A percentile compares a stretch with the other conserved stretches of the same genome.
phyloP scores from a whole-genome alignment of 2,888 invertebrate genomes.

The Laothoe populi region DNA sequence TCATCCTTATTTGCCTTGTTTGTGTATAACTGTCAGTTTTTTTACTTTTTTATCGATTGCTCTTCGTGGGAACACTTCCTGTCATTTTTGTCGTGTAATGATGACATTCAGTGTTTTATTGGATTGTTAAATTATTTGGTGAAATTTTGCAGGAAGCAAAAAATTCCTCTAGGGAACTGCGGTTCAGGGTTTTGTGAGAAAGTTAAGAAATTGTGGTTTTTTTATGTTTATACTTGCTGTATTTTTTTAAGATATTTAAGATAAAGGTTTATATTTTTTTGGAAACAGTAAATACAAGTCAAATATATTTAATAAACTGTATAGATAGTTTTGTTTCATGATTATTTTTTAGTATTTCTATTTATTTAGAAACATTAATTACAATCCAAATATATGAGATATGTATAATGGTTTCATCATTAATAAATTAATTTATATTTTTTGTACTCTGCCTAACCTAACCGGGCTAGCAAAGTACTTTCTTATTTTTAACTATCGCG shows the following conservation, averaged over 20 bases:
- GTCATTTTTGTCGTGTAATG: slow-evolving; percentile 57
- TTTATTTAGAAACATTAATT: no score
- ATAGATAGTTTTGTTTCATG: no score
- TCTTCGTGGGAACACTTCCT: slow-evolving; percentile 67
- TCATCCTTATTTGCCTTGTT: slow-evolving; percentile 55
- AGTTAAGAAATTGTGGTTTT: not conserved
- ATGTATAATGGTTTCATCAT: no score
- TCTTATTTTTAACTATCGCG: no score
- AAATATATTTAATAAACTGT: not conserved
- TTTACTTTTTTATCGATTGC: slow-evolving; percentile 73
- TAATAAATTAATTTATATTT: no score
- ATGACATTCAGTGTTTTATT: slow-evolving; percentile 71
- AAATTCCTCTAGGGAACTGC: slow-evolving; percentile 4
- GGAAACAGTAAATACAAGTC: no score
- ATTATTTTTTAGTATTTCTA: no score
- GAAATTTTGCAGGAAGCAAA: slow-evolving; percentile 44
- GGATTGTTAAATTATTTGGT: slow-evolving; percentile 40
- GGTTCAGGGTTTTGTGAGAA: not conserved
- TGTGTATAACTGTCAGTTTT: slow-evolving; percentile 79
- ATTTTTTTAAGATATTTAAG: not conserved
- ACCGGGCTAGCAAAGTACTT: no score
- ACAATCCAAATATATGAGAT: no score
- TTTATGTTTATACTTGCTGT: no score
- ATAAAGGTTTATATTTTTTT: no score
- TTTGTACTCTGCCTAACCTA: no score